Percentiles rank a stretch among this genome's conserved stretches.
phyloP scores from a whole-genome alignment of 1,140 invertebrate genomes.

The Aricia agestis region DNA sequence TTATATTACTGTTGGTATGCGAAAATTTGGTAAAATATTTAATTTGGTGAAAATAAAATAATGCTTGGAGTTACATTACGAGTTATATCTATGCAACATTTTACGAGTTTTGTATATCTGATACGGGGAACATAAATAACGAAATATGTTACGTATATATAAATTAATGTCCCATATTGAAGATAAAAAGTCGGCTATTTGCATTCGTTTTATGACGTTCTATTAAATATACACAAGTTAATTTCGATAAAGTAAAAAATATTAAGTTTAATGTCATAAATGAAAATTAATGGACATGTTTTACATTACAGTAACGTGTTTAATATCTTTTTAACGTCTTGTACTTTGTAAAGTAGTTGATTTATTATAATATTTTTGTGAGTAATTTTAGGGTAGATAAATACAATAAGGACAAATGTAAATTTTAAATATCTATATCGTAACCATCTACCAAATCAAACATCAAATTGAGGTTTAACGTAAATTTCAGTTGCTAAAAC shows the following conservation, averaged over 20 bases:
- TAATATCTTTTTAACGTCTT: background rate
- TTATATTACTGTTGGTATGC: too few relatives aligned
- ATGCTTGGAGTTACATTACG: background rate
- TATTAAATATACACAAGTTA: slow-evolving; percentile 4
- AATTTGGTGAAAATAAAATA: background rate
- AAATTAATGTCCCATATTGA: slow-evolving; percentile 3
- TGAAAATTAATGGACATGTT: slow-evolving; percentile 1
- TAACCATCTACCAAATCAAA: too few relatives aligned
- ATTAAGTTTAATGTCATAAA: slow-evolving; percentile 4
- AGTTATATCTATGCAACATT: background rate
- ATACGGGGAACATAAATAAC: background rate
- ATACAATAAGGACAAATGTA: too few relatives aligned
- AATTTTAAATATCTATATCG: too few relatives aligned
- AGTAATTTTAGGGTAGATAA: background rate
- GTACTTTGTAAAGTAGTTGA: background rate
- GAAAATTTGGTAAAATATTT: too few relatives aligned
- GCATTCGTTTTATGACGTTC: background rate
- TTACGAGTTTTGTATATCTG: background rate
- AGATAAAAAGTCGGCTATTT: background rate
- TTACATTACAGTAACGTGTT: background rate
- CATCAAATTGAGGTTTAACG: background rate
- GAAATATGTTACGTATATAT: background rate
- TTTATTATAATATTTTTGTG: background rate
- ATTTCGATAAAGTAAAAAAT: background rate
- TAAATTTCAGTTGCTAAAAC: background rate